Evolutionary conservation across 1,140 invertebrate species (phyloP), one percentile per base, ranked within the genome.

Genomic region (Andrena cerasifolii): DNA sequence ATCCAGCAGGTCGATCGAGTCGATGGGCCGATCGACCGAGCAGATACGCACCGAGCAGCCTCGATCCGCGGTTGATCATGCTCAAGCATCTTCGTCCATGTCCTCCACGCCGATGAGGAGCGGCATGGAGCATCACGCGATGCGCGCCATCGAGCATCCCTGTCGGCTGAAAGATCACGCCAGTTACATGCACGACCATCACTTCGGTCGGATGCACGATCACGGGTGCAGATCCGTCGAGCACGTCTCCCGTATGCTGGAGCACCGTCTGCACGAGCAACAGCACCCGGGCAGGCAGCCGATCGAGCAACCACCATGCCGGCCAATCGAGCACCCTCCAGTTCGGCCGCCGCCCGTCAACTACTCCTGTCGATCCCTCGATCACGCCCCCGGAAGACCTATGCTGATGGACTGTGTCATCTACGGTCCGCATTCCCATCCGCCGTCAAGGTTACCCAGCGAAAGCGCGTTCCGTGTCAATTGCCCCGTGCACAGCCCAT

Each of bases 401-500:
- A 79, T 92, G 53, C 91, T 90, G 8, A 89, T 92, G 79, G 92
- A 93, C 70, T 89, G 91, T 33, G 91, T 92, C 76, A 89, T 92
- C 40, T 92, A 88, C 71, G 91, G 88, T 28, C 87, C 91, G 10
- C 91, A 91, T 67, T 87, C 88, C 6, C 91, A 90, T 80, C 90
- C 86, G 26, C 84, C 88, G 72, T 85, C 86, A 68, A 87, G 86
- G 80, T 82, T 88, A 45, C 87, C 87, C 36, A 83, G 78, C 36
- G 91, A 92, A 58, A 91, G 87, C 68, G 87, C 89, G 6, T 92
- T 87, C 77, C 85, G 91, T 18, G 88, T 93, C 79, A 93, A 92
- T 78, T 95, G 95, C 84, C 95, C 95, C 36, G 94, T 95, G 65
- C 94, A 95, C 88, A 95, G 94, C 79, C 94, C 94, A 0, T 95